These are phyloP conservation scores for Plotosus lineatus DNA, from an alignment of 2,113 vertebrate species.

Conservation along the genomic window DNA sequence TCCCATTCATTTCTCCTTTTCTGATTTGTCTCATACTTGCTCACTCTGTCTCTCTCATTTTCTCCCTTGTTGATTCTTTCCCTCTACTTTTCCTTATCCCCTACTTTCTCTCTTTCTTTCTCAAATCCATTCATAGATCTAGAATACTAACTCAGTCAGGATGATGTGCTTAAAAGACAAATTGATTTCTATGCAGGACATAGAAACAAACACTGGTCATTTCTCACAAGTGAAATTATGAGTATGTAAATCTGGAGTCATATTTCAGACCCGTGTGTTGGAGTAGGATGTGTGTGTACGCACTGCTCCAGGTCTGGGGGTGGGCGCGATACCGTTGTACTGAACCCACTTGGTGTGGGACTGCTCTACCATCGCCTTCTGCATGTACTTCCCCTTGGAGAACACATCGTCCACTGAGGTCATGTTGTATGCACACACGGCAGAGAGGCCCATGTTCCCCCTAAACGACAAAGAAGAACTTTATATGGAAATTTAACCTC, in stretches of 20 bases:
- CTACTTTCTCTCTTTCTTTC: too few species aligned
- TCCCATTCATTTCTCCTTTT: too few species aligned
- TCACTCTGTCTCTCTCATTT: too few species aligned
- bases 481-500: neutral
- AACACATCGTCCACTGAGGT: conserved; percentile 86
- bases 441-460: conserved; percentile 91
- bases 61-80: too few species aligned
- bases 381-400: conserved; percentile 94
- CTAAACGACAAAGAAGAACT: conserved; percentile 63
- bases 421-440: conserved; percentile 89
- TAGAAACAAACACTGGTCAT: too few species aligned
- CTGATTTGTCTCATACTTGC: too few species aligned
- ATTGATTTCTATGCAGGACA: too few species aligned
- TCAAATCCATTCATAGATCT: too few species aligned
- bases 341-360: conserved; percentile 95
- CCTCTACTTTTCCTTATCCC: too few species aligned
- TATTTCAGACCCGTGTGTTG: neutral
- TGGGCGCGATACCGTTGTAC: conserved; percentile 84
- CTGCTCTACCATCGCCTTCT: conserved; percentile 92
- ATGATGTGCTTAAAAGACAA: too few species aligned
- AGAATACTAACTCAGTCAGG: too few species aligned
- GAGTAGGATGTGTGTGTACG: conserved; percentile 58
- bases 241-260: neutral
- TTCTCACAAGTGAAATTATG: too few species aligned
- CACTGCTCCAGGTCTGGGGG: conserved; percentile 90